Evolutionary conservation across 2,113 vertebrate species (phyloP), one percentile per base, ranked within the genome.

Genomic region (Poeciliopsis occidentalis): DNA sequence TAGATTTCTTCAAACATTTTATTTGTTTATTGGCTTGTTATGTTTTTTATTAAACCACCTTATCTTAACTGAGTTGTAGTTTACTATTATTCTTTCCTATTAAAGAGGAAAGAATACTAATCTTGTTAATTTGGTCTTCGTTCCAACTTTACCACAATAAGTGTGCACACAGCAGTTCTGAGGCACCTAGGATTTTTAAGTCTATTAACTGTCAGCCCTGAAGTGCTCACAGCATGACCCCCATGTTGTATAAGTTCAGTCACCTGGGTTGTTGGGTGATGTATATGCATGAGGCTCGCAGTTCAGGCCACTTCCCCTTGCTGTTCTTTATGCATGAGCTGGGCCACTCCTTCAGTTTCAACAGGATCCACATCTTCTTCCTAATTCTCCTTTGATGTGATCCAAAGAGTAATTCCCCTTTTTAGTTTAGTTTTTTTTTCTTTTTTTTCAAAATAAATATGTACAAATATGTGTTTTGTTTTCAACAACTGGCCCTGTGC

Each of bases 251-350:
- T 7, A 27, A 77, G 78, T 74, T 70, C 70, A 75, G 79, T 88
- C 88, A 89, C 88, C 83, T 72, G 87, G 84, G 87, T 67, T 64
- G 64, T 51, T 63, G 82, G 77, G 71, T 91, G 80, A 91, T 92
- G 83, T 67, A 81, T 89, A 93, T 94, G 89, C 81, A 92, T 85
- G 68, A 87, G 44, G 73, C 79, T 74, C 68, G 54, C 75, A 79
- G 89, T 76, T 72, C 66, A 26, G 81, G 78, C 81, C 81, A 67
- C 47, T 71, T 84, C 82, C 77, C 88, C 47, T 29, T 34, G 75
- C 90, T 92, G 29, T 64, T 92, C 79, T 91, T 92, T 93, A 94
- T 94, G 91, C 89, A 93, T 93, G 91, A 91, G 82, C 74, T 75
- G 85, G 83, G 81, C 68, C 84, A 79, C 37, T 90, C 75, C 78